Conservation (phyloP, 2,888 invertebrate species). For the Conchocele bisecta region DNA sequence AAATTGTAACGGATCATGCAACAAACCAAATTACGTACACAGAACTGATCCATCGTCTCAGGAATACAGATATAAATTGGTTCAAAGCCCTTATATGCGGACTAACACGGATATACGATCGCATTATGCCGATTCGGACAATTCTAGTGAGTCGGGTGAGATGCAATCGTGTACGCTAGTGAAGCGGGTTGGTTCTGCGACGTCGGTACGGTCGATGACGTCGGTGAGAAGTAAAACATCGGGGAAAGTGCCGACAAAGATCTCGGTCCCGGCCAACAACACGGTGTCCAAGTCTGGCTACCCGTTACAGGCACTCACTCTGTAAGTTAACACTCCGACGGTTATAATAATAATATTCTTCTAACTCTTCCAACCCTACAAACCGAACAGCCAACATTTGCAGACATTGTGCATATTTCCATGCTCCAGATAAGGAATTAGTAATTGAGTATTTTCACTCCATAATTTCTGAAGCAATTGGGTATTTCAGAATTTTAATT, state of each 20-base stretch:
- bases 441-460: no score
- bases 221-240: slow-evolving; percentile 26
- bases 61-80: slow-evolving; percentile 61
- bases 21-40: slow-evolving; percentile 36
- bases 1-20: slow-evolving; percentile 27
- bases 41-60: slow-evolving; percentile 54
- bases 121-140: slow-evolving; percentile 43
- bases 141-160: slow-evolving; percentile 57
- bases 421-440: no score
- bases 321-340: slow-evolving; percentile 53
- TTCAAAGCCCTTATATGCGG: slow-evolving; percentile 35
- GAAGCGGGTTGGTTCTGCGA: slow-evolving; percentile 46
- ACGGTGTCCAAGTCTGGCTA: no score
- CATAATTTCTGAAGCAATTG: no score
- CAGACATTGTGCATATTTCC: no score
- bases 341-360: no score
- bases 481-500: no score
- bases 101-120: slow-evolving; percentile 33
- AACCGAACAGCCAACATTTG: no score
- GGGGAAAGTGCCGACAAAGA: slow-evolving; percentile 60
- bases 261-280: slow-evolving; percentile 57
- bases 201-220: slow-evolving; percentile 51
- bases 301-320: slow-evolving; percentile 59
- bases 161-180: slow-evolving; percentile 22
- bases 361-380: no score